Evolutionary conservation across 2,888 invertebrate genomes (phyloP).

Genomic region (Eucriotettix oculatus): DNA sequence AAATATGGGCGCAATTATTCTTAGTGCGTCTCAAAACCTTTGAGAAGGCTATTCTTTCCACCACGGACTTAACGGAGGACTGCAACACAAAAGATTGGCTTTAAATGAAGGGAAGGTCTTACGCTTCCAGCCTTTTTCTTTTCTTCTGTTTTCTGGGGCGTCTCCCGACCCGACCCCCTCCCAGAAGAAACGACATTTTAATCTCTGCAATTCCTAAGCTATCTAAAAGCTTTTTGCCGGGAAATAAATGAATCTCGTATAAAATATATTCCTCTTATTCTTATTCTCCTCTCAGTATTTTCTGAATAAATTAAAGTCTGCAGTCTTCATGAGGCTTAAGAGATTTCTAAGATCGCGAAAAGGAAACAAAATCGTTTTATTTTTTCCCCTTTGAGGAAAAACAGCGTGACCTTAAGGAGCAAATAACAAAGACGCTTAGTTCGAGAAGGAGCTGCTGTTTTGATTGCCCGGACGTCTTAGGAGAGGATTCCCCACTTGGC

Average conservation of each 20-base stretch:
- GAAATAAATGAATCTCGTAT: conserved; percentile 29
- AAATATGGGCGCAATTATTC: conserved; percentile 32
- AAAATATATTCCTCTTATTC: conserved; percentile 21
- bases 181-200: conserved; percentile 26
- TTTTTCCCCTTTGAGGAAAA: background rate
- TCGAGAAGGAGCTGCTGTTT: background rate
- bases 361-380: background rate
- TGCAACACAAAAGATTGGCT: conserved; percentile 9
- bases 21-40: conserved; percentile 31
- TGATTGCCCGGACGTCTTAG: background rate
- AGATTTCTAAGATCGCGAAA: conserved; percentile 4
- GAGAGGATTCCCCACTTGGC: background rate
- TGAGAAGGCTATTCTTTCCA: conserved; percentile 31
- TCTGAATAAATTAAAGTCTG: conserved; percentile 8
- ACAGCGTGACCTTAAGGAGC: background rate
- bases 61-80: conserved; percentile 4
- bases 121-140: background rate
- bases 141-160: background rate
- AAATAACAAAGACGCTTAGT: background rate
- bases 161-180: background rate
- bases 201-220: conserved; percentile 21
- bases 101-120: background rate
- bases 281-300: conserved; percentile 10
- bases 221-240: conserved; percentile 21
- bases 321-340: conserved; percentile 5